Base-by-base conservation (phyloP, 2,113 vertebrate genomes). In the Pteruthius melanotis region DNA sequence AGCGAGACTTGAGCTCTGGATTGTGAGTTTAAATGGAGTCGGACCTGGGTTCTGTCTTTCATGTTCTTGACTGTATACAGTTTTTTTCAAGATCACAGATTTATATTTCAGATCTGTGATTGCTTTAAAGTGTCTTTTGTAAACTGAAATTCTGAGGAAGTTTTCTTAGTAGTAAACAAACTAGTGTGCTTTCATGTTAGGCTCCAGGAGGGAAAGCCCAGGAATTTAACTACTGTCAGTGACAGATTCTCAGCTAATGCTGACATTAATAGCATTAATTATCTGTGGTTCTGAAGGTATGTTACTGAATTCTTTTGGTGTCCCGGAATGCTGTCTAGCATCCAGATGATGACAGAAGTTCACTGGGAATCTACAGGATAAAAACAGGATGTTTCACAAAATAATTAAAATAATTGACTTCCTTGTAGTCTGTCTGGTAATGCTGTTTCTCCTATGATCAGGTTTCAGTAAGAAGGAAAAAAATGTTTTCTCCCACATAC, bases 281-380 rank as follows among this genome's bases (percentile, higher is more conserved):
- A 40, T 79, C 53, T 89, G 56, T 87, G 81, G 65, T 92, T 92
- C 61, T 87, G 70, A 79, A 92, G 81, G 65, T 94, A 76, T 71
- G 85, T 76, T 86, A 76, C 42, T 83, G 64, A 65, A 77, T 88
- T 76, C 23, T 79, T 10, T 88, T 64, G 2, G 5, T 77, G 77
- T 87, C 77, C 23, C 0, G 4, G 94, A 89, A 93, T 92, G 65
- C 61, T 87, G 77, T 85, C 78, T 68, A 53, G 53, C 50, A 39
- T 95, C 78, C 81, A 87, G 54, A 83, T 76, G 60, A 82, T 91
- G 89, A 87, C 91, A 75, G 47, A 52, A 75, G n/a, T 91, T 94
- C 72, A 33, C 78, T 93, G 70, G 27, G 45, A 95, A 57, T 75
- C 57, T 84, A 44, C 37, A 20, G 56, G 37, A 53, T 91, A 33